Percentiles rank a stretch among this genome's conserved stretches.
These are phyloP conservation scores for Scaptomyza reducta DNA, from an alignment of 2,888 invertebrate species.

Conservation along the genomic window DNA sequence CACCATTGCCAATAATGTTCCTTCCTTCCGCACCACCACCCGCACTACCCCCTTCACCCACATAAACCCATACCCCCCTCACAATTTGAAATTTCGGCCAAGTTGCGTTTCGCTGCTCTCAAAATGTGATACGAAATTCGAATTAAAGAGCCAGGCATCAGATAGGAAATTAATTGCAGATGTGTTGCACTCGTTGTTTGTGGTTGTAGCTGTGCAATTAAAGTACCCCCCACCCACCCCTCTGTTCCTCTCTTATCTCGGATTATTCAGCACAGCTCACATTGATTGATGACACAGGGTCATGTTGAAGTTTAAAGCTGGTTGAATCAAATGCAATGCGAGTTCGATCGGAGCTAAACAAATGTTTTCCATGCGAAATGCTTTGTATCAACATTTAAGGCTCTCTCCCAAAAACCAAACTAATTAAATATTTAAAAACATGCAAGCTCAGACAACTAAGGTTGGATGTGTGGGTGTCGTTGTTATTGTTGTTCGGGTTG, in stretches of 20 bases:
- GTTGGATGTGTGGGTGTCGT: not conserved
- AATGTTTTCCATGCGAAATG: constrained; percentile 16
- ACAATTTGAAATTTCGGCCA: constrained; percentile 31
- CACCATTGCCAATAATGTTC: not conserved
- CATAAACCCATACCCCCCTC: no score
- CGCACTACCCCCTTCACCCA: no score
- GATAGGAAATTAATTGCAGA: constrained; percentile 42
- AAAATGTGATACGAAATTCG: constrained; percentile 32
- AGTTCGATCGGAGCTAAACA: constrained; percentile 16
- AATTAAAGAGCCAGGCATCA: constrained; percentile 23
- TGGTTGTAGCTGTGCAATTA: constrained; percentile 23
- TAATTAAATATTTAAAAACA: constrained; percentile 73
- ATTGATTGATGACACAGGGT: constrained; percentile 46
- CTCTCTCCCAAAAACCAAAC: constrained; percentile 29
- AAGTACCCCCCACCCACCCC: not conserved
- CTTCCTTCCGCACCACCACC: no score
- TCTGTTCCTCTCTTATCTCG: not conserved
- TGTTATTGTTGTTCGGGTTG: not conserved
- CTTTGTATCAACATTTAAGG: constrained; percentile 35
- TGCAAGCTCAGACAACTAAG: constrained; percentile 36
- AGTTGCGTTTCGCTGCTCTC: constrained; percentile 15
- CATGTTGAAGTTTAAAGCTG: constrained; percentile 16
- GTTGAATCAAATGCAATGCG: not conserved
- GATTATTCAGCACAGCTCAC: constrained; percentile 1
- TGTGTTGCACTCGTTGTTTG: constrained; percentile 16